Evolutionary conservation across 2,797 vertebrate genomes (phyloP), one percentile per base, ranked within the genome.

Genomic region (Halcyon chelicuti): DNA sequence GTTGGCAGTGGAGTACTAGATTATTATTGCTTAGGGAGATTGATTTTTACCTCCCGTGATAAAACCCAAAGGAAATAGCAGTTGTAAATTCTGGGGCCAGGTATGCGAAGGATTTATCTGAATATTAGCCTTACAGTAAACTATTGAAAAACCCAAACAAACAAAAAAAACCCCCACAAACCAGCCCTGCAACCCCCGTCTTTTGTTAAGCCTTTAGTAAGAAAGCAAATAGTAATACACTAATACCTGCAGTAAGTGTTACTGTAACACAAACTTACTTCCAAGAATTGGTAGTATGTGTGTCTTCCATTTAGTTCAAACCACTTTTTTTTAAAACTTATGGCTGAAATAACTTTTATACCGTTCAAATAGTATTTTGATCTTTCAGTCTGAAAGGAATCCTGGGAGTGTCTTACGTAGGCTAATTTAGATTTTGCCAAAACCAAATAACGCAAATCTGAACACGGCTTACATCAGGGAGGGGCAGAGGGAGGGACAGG

Each of bases 91-190:
- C 2, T 19, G 12, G 13, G 13, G 21, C 23, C 10, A 39, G 15
- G 3, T 39, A 20, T 5, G 11, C 31, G 14, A 81, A 58, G 21
- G n/a, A 39, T 80, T 90, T 76, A 3, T 67, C 6, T n/a, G 8
- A 39, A 31, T 58, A 37, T 52, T 52, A 20, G 7, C 9, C 4
- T 71, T 79, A 9, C 7, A 51, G 42, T 8, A 68, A 62, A 3
- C 3, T 51, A 13, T 13, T 52, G 1, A 29, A 65, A 26, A n/a
- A 21, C 7, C 16, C 51, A 42, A 47, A 3, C 3, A 21, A 49
- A 7, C 1, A 18, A 49, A 2, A 0, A 9, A 4, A 2, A 10
- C 7, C 35, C 12, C 6, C 12, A 10, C 25, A 63, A 76, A 49
- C 4, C 10, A 47, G 14, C 18, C 2, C 19, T 80, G 42, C 10